Percentiles rank a stretch among this genome's conserved stretches.
Conservation (phyloP, 2,888 invertebrate genomes). For the Rhimphoctona megacephalus region DNA sequence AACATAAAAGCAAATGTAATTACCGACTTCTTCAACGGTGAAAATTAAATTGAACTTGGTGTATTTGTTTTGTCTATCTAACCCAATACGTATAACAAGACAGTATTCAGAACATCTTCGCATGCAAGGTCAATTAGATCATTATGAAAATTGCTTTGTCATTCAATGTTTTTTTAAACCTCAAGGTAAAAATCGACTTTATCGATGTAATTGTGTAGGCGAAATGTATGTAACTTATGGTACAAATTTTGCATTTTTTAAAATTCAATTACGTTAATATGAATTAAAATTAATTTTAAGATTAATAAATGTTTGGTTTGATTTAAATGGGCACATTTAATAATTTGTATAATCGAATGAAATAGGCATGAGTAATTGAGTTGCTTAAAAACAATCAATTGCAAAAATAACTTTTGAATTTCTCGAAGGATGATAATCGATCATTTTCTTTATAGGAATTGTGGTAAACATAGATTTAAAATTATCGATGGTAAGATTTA, state of each 20-base stretch:
- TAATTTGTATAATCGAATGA: neutral
- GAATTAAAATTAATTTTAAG: neutral
- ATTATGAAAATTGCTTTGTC: neutral
- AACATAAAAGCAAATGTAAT: constrained; percentile 51
- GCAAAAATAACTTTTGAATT: neutral
- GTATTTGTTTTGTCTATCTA: neutral
- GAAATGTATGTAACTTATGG: neutral
- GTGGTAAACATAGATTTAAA: neutral
- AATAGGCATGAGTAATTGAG: neutral
- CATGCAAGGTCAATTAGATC: neutral
- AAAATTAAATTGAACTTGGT: constrained; percentile 35
- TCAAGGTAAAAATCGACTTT: neutral
- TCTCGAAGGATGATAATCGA: neutral
- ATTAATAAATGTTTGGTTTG: neutral
- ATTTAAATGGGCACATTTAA: neutral
- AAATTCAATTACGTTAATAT: neutral
- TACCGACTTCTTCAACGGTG: neutral
- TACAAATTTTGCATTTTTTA: neutral
- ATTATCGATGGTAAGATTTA: neutral
- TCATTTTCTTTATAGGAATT: neutral
- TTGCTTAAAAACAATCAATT: neutral
- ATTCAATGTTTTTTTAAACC: neutral
- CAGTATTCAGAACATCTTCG: neutral
- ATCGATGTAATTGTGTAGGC: neutral
- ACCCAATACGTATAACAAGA: neutral